phyloP scores from a whole-genome alignment of 1,140 invertebrate species.

The Drosophila paulistorum region DNA sequence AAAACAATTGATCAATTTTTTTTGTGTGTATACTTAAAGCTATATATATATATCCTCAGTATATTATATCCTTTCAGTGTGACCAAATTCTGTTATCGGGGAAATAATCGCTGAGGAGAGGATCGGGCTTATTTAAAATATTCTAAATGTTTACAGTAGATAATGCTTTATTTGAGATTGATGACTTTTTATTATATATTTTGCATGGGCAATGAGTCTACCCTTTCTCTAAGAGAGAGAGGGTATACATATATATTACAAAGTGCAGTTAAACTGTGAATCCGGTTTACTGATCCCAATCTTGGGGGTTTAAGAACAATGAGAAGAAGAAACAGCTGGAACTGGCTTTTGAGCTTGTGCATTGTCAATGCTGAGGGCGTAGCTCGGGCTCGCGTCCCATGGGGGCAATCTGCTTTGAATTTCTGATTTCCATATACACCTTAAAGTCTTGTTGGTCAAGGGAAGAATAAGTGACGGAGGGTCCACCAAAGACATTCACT shows the following conservation, averaged over 20 bases:
- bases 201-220: neutral
- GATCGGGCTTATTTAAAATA: too few species aligned
- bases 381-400: constrained; percentile 57
- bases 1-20: too few species aligned
- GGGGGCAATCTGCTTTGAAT: constrained; percentile 44
- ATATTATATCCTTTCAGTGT: too few species aligned
- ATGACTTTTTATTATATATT: neutral
- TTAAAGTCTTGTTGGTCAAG: constrained; percentile 56
- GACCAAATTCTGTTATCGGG: too few species aligned
- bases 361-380: constrained; percentile 55
- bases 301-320: constrained; percentile 27
- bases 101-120: too few species aligned
- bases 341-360: constrained; percentile 8
- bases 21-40: neutral
- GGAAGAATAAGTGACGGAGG: constrained; percentile 30
- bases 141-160: too few species aligned
- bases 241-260: neutral
- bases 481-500: constrained; percentile 54
- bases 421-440: constrained; percentile 42
- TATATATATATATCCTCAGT: too few species aligned
- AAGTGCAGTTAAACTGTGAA: constrained; percentile 24
- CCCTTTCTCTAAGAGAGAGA: neutral
- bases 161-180: too few species aligned
- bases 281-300: constrained; percentile 35
- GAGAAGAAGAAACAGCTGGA: constrained; percentile 26